Evolutionary conservation across 2,888 invertebrate genomes (phyloP).

Genomic region (Mermis nigrescens): DNA sequence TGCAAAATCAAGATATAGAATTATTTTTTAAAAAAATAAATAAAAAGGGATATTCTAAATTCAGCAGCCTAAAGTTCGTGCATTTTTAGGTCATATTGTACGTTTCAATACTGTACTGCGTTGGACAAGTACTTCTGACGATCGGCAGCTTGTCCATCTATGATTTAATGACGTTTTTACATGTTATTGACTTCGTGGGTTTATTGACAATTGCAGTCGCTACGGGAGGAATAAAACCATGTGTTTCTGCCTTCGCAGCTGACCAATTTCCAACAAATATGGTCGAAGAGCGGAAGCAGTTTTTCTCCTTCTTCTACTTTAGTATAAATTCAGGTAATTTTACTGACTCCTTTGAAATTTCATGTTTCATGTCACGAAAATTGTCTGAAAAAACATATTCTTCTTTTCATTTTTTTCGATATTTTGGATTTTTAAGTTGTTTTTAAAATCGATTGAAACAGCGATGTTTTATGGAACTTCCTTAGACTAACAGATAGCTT

Average conservation of each 20-base stretch:
- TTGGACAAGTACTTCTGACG: slow-evolving; percentile 60
- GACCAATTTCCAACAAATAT: slow-evolving; percentile 41
- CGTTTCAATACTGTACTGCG: slow-evolving; percentile 63
- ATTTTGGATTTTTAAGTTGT: too few relatives aligned
- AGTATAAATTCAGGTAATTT: neutral
- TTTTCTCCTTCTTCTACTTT: neutral
- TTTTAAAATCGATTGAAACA: too few relatives aligned
- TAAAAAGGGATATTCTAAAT: too few relatives aligned
- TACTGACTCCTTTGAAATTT: too few relatives aligned
- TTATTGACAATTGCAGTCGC: slow-evolving; percentile 36
- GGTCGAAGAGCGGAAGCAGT: slow-evolving; percentile 13
- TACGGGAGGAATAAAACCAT: slow-evolving; percentile 40
- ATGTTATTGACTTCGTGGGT: slow-evolving; percentile 19
- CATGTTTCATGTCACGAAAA: too few relatives aligned
- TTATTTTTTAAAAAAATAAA: too few relatives aligned
- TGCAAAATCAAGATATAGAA: too few relatives aligned
- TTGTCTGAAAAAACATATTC: too few relatives aligned
- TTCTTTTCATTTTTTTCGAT: too few relatives aligned
- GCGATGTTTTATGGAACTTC: too few relatives aligned
- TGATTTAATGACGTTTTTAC: slow-evolving; percentile 21
- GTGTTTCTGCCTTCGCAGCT: slow-evolving; percentile 39
- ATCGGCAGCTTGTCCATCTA: slow-evolving; percentile 34
- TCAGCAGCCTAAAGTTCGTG: too few relatives aligned
- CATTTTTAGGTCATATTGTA: slow-evolving; percentile 53
- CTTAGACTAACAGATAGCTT: too few relatives aligned